A percentile compares a stretch with the other conserved stretches of the same genome.
These are phyloP conservation scores for Belgica antarctica DNA, from an alignment of 2,888 invertebrate species.

Conservation along the genomic window DNA sequence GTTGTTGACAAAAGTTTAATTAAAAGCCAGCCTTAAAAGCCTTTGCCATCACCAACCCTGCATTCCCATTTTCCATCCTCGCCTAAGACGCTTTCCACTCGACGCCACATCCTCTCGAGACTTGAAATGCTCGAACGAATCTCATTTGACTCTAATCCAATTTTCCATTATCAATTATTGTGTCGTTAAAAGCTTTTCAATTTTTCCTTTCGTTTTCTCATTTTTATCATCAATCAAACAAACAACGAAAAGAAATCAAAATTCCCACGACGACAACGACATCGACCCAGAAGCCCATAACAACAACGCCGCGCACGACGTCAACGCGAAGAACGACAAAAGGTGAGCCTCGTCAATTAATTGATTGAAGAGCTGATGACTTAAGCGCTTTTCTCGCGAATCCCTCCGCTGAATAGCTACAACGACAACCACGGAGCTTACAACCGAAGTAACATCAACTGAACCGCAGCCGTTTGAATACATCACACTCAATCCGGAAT, in stretches of 20 bases:
- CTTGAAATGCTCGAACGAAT: no score
- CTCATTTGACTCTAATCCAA: neutral
- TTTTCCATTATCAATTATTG: conserved; percentile 10
- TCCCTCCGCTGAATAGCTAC: conserved; percentile 4
- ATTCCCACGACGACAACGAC: conserved; percentile 41
- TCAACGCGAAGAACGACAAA: conserved; percentile 21
- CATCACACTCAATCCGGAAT: conserved; percentile 31
- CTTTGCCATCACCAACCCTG: no score
- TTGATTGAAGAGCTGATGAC: neutral
- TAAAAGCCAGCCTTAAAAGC: no score
- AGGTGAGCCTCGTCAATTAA: neutral
- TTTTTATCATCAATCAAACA: conserved; percentile 15
- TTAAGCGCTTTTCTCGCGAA: neutral
- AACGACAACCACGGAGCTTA: conserved; percentile 22
- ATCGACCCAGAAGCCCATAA: conserved; percentile 31
- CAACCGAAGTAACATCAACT: conserved; percentile 8
- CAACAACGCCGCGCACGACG: neutral
- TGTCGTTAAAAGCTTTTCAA: conserved; percentile 9
- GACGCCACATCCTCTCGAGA: no score
- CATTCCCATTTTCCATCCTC: no score
- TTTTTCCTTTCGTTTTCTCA: neutral
- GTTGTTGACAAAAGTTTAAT: no score
- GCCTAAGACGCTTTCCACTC: no score
- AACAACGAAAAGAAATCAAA: conserved; percentile 40
- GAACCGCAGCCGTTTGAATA: conserved; percentile 38